A percentile compares a stretch with the other conserved stretches of the same genome.
Evolutionary conservation across 2,113 vertebrate genomes (phyloP).

Genomic region (Hemichromis elongatus): DNA sequence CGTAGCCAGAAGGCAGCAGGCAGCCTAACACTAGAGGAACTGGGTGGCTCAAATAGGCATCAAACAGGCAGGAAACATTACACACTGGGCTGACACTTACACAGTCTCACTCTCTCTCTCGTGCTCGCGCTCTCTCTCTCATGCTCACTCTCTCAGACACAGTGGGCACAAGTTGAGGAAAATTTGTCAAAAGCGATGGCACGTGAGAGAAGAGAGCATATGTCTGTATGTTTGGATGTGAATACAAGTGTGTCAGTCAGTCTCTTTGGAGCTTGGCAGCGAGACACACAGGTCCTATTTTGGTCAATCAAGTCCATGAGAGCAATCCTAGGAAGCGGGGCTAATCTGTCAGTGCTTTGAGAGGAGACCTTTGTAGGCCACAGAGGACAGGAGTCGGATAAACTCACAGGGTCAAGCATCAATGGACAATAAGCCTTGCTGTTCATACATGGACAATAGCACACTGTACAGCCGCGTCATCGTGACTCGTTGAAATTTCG

Average conservation of each 20-base stretch:
- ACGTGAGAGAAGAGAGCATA: conserved; percentile 3
- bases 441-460: conserved; percentile 54
- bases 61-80: conserved; percentile 20
- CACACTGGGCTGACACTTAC: conserved; percentile 15
- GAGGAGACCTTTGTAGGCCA: conserved; percentile 52
- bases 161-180: conserved; percentile 19
- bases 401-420: conserved; percentile 44
- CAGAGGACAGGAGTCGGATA: conserved; percentile 60
- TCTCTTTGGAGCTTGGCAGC: conserved; percentile 19
- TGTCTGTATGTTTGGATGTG: conserved; percentile 2
- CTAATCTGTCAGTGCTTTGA: conserved; percentile 49
- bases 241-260: conserved; percentile 5
- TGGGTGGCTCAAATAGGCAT: conserved; percentile 45
- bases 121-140: too few species aligned
- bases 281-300: conserved; percentile 47
- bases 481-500: conserved; percentile 10
- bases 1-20: conserved; percentile 59
- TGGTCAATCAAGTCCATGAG: conserved; percentile 50
- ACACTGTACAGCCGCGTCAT: conserved; percentile 40
- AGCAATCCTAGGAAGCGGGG: conserved; percentile 38
- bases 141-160: too few species aligned
- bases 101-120: not conserved
- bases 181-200: conserved; percentile 19
- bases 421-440: conserved; percentile 53
- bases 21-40: conserved; percentile 50